phyloP scores from a whole-genome alignment of 2,888 invertebrate species.

The Romanomermis culicivorax region DNA sequence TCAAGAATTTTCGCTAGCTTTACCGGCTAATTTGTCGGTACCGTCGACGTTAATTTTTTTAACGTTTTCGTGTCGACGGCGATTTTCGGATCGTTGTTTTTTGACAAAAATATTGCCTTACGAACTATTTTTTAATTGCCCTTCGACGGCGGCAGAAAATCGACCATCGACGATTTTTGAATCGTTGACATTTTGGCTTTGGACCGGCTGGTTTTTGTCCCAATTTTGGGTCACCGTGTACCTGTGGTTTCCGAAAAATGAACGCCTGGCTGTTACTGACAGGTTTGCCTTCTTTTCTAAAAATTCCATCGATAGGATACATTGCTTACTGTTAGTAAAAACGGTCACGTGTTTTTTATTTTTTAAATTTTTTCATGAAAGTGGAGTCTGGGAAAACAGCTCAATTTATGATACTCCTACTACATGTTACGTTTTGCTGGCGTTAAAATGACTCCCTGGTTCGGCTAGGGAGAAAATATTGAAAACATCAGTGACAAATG shows the following conservation, averaged over 20 bases:
- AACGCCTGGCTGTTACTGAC: slow-evolving; percentile 84
- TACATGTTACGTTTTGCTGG: too few species aligned
- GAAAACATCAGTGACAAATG: too few species aligned
- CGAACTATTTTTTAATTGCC: slow-evolving; percentile 34
- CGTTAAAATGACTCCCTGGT: too few species aligned
- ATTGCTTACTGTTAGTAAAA: too few species aligned
- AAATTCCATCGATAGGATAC: too few species aligned
- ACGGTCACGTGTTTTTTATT: too few species aligned
- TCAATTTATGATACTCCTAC: too few species aligned
- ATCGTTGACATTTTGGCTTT: slow-evolving; percentile 23
- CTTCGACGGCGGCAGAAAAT: too few species aligned
- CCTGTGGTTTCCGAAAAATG: slow-evolving; percentile 92
- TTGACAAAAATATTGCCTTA: slow-evolving; percentile 62
- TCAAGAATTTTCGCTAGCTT: slow-evolving; percentile 87
- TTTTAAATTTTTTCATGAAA: too few species aligned
- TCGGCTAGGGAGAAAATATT: too few species aligned
- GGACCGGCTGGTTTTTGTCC: slow-evolving; percentile 52
- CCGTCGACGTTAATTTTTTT: slow-evolving; percentile 53
- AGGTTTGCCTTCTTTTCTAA: slow-evolving; percentile 36
- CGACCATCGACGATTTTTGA: slow-evolving; percentile 15
- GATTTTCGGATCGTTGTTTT: slow-evolving; percentile 65
- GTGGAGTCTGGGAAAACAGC: too few species aligned
- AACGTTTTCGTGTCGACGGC: slow-evolving; percentile 20
- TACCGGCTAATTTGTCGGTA: slow-evolving; percentile 76
- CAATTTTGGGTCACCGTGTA: slow-evolving; percentile 92